Percentiles rank a stretch among this genome's conserved stretches.
Evolutionary conservation across 2,888 invertebrate species (phyloP).

Genomic region (Melieria picta): DNA sequence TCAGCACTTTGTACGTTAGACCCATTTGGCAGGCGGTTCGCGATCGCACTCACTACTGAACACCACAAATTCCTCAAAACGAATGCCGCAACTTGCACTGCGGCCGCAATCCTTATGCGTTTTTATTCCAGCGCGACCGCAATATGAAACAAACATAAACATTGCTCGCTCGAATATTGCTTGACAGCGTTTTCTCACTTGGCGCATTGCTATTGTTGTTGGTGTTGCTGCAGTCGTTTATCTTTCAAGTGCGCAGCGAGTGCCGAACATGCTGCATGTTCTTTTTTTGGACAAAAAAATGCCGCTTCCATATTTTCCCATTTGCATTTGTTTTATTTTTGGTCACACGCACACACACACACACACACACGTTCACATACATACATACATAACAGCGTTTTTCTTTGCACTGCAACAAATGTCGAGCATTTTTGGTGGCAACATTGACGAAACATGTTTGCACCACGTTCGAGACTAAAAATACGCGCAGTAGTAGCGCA

Average conservation of each 20-base stretch:
- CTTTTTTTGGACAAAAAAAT: constrained; percentile 41
- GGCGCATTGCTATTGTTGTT: too few species aligned
- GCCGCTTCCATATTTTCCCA: constrained; percentile 18
- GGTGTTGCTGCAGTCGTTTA: too few species aligned
- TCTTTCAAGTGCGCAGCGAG: constrained; percentile 28
- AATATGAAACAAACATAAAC: constrained; percentile 13
- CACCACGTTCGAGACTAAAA: constrained; percentile 37
- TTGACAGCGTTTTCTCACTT: background rate
- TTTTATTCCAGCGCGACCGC: too few species aligned
- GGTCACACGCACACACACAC: constrained; percentile 34
- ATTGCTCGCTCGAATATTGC: constrained; percentile 45
- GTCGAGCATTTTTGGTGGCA: constrained; percentile 36
- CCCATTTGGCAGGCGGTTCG: constrained; percentile 49
- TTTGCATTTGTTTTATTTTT: constrained; percentile 38
- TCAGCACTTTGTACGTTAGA: constrained; percentile 58
- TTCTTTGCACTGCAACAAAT: background rate
- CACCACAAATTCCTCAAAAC: constrained; percentile 35
- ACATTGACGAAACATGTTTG: constrained; percentile 41
- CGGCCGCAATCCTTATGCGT: constrained; percentile 34
- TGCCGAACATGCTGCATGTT: constrained; percentile 47
- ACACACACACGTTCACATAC: constrained; percentile 32
- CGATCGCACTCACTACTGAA: constrained; percentile 16
- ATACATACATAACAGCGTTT: constrained; percentile 13
- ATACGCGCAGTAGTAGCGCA: constrained; percentile 7
- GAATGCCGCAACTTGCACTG: constrained; percentile 49